Evolutionary conservation across 2,888 invertebrate genomes (phyloP).

Genomic region (Monopis laevigella): DNA sequence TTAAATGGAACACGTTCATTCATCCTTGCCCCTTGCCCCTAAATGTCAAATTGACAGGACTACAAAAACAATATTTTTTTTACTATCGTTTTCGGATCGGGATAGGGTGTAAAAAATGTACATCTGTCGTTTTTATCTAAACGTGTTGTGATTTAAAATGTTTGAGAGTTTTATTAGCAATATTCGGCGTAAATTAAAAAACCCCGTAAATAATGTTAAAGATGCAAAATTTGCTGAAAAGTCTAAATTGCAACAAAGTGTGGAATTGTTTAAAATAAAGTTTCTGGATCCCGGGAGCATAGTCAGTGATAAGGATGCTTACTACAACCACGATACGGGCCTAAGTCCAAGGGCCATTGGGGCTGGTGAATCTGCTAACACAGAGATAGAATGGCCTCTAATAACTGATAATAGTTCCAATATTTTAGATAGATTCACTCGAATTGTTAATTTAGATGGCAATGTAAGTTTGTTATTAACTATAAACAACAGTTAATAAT

Average conservation of each 20-base stretch:
- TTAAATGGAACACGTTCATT: constrained; percentile 34
- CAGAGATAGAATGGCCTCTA: constrained; percentile 66
- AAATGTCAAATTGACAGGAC: constrained; percentile 50
- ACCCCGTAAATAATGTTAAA: constrained; percentile 36
- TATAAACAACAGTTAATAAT: too few species aligned
- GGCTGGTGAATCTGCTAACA: constrained; percentile 45
- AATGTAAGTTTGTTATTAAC: constrained; percentile 28
- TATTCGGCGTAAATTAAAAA: constrained; percentile 51
- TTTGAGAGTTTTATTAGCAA: constrained; percentile 51
- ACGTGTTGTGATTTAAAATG: constrained; percentile 47
- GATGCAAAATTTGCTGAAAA: constrained; percentile 33
- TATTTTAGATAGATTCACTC: constrained; percentile 57
- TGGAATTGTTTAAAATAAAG: constrained; percentile 44
- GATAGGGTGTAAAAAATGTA: too few species aligned
- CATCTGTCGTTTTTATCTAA: too few species aligned
- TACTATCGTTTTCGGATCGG: too few species aligned
- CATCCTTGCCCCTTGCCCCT: constrained; percentile 49
- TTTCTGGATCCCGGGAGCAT: constrained; percentile 33
- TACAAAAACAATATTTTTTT: not conserved
- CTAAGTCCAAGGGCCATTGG: constrained; percentile 67
- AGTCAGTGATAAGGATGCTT: constrained; percentile 28
- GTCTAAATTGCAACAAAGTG: constrained; percentile 38
- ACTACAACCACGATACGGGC: constrained; percentile 45
- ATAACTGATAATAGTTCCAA: constrained; percentile 56
- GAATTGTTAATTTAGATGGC: constrained; percentile 42